Conservation (phyloP, 2,797 vertebrate genomes). For the Cichlasoma orientale region DNA sequence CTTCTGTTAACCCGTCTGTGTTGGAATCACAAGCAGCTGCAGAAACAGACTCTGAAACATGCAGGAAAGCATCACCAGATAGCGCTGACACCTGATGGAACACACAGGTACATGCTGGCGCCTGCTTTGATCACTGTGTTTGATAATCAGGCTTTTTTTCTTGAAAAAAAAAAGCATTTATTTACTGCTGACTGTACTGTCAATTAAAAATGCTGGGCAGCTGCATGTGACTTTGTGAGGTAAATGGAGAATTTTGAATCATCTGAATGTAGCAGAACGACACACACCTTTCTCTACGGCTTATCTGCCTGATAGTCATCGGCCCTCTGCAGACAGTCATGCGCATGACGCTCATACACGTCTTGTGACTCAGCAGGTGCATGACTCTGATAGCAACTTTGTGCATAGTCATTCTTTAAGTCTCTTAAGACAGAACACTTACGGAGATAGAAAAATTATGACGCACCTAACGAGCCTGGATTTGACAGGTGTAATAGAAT, state of each 20-base stretch:
- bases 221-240: neutral
- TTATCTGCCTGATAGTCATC: constrained; percentile 23
- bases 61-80: neutral
- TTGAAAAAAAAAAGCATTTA: no score
- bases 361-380: neutral
- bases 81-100: neutral
- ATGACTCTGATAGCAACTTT: neutral
- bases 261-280: neutral
- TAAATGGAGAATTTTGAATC: neutral
- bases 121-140: neutral
- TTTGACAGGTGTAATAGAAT: neutral
- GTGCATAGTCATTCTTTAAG: neutral
- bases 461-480: neutral
- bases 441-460: neutral
- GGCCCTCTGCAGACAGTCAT: neutral
- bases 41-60: neutral
- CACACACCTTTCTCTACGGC: neutral
- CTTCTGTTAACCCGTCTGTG: neutral
- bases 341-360: neutral
- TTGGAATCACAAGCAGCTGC: neutral
- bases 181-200: neutral
- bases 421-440: neutral
- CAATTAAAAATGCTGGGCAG: neutral
- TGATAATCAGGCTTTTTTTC: neutral
- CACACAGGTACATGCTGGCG: constrained; percentile 1